These are phyloP conservation scores for Phalera bucephala DNA, from an alignment of 2,888 invertebrate species.

Conservation along the genomic window DNA sequence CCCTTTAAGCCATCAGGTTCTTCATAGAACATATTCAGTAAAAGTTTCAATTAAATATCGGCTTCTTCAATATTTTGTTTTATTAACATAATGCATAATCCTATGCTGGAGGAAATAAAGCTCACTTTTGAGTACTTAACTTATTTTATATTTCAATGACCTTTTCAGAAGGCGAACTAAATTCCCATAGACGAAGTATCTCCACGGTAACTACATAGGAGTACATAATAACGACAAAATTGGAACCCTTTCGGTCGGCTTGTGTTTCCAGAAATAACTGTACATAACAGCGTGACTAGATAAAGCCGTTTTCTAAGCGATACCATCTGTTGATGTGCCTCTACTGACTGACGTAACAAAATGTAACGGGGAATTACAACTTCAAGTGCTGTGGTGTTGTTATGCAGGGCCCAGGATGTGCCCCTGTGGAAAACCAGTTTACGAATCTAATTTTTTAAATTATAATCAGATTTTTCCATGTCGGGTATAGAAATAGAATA, in stretches of 20 bases:
- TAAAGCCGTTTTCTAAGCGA: conserved; percentile 51
- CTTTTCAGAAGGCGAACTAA: not conserved
- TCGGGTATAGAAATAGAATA: no score
- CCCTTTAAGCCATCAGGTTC: conserved; percentile 6
- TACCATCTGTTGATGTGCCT: conserved; percentile 49
- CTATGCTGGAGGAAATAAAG: not conserved
- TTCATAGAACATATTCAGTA: conserved; percentile 1
- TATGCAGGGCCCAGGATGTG: conserved; percentile 27
- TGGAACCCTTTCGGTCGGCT: conserved; percentile 38
- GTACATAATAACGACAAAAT: conserved; percentile 38
- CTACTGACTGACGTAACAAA: conserved; percentile 38
- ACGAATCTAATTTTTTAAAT: no score
- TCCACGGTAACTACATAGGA: conserved; percentile 23
- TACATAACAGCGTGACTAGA: conserved; percentile 55
- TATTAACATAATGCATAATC: no score
- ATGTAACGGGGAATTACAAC: conserved; percentile 23
- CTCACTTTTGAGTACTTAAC: not conserved
- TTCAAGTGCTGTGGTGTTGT: conserved; percentile 22
- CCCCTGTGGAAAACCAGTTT: conserved; percentile 19
- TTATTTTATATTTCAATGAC: not conserved
- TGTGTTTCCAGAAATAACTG: conserved; percentile 53
- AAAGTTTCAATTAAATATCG: not conserved
- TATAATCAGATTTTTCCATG: no score
- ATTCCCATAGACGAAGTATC: conserved; percentile 2
- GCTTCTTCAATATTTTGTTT: not conserved